Conservation (phyloP, 2,113 vertebrate genomes). For the Furnarius figulus region DNA sequence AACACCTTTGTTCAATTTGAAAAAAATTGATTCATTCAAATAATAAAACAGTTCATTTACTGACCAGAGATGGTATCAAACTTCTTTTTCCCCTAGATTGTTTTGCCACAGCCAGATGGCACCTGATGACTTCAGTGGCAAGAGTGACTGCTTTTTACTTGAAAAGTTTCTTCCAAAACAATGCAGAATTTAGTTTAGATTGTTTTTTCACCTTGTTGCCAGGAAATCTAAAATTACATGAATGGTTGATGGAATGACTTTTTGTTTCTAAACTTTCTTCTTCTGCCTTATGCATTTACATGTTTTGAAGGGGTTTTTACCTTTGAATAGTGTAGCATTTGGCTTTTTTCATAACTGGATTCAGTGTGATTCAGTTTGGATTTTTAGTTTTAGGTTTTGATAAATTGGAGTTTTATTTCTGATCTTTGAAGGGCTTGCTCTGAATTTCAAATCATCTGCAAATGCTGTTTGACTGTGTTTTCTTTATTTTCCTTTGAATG, state of each 20-base stretch:
- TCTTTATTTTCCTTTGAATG: neutral
- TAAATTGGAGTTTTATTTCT: neutral
- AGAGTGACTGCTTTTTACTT: neutral
- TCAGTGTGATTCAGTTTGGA: neutral
- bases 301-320: neutral
- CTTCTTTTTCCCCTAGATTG: neutral
- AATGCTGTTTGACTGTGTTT: neutral
- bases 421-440: neutral
- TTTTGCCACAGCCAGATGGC: neutral
- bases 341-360: neutral
- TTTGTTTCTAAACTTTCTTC: neutral
- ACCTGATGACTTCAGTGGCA: neutral
- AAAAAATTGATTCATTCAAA: conserved; percentile 31
- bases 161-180: neutral
- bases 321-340: neutral
- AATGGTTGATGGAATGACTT: neutral
- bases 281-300: neutral
- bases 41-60: conserved; percentile 30
- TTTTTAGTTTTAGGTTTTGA: neutral
- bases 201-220: neutral
- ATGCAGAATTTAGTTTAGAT: neutral
- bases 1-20: neutral
- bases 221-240: neutral
- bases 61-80: neutral
- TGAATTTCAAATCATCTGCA: neutral